Percentiles rank a stretch among this genome's conserved stretches.
Evolutionary conservation across 2,113 vertebrate genomes (phyloP).

Genomic region (Nematolebias whitei): DNA sequence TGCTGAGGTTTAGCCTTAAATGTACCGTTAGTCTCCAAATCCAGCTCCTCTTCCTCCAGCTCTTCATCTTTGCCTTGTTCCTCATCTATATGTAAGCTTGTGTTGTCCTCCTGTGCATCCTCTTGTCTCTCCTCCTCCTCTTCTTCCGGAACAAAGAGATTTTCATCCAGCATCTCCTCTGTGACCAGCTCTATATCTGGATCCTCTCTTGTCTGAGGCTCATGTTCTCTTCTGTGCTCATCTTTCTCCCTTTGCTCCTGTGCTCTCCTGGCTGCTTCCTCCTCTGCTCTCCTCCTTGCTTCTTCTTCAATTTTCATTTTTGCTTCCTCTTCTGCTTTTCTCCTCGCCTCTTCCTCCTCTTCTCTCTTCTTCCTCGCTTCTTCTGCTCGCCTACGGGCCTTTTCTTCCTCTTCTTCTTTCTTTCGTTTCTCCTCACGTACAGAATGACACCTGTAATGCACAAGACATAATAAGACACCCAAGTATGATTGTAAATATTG

Average conservation of each 20-base stretch:
- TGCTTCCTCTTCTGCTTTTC: constrained; percentile 54
- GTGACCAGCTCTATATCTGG: constrained; percentile 67
- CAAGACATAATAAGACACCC: constrained; percentile 1
- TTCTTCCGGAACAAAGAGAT: neutral
- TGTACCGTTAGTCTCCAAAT: constrained; percentile 31
- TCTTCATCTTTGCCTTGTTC: constrained; percentile 40
- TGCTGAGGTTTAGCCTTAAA: constrained; percentile 70
- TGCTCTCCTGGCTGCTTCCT: constrained; percentile 45
- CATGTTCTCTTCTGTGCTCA: constrained; percentile 25
- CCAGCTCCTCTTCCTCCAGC: constrained; percentile 32
- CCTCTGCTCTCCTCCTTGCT: constrained; percentile 40
- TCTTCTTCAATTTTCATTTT: constrained; percentile 41
- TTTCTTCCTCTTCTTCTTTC: constrained; percentile 35
- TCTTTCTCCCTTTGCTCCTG: constrained; percentile 47
- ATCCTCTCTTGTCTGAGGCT: constrained; percentile 71
- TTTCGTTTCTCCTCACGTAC: constrained; percentile 73
- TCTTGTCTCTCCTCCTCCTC: constrained; percentile 9
- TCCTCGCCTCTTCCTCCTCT: constrained; percentile 43
- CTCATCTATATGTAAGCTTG: constrained; percentile 26
- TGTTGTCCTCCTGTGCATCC: constrained; percentile 8
- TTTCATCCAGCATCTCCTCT: constrained; percentile 53
- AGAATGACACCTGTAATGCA: constrained; percentile 65
- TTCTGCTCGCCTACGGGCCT: constrained; percentile 45
- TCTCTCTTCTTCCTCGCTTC: constrained; percentile 42
- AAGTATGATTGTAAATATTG: neutral